Evolutionary conservation across 2,113 vertebrate species (phyloP).

Genomic region (Hypomesus transpacificus): DNA sequence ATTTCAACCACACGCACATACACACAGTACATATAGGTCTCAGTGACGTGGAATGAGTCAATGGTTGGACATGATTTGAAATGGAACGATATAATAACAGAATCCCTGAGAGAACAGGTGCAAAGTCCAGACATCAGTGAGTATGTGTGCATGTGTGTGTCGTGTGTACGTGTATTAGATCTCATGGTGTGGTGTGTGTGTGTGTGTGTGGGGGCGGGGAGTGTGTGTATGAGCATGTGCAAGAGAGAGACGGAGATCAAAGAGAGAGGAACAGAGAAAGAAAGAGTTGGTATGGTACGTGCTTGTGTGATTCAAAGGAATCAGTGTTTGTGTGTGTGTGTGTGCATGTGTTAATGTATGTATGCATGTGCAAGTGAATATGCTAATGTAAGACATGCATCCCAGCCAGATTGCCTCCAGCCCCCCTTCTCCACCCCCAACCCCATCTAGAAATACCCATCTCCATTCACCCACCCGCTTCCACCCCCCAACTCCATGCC

Average conservation of each 20-base stretch:
- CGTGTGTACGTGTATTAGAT: not conserved
- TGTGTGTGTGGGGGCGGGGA: not conserved
- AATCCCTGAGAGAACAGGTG: not conserved
- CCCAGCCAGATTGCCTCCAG: too few relatives aligned
- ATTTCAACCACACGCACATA: constrained; percentile 32
- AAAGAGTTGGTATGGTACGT: constrained; percentile 4
- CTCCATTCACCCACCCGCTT: too few relatives aligned
- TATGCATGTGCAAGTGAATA: constrained; percentile 1
- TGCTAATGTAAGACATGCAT: not conserved
- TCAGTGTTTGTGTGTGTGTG: not conserved
- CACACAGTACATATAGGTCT: not conserved
- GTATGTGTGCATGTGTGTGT: not conserved
- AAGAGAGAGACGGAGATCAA: not conserved
- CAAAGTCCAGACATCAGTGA: not conserved
- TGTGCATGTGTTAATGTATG: not conserved
- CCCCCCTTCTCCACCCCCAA: too few relatives aligned
- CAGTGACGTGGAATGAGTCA: not conserved
- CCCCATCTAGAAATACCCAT: too few relatives aligned
- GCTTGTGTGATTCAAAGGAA: not conserved
- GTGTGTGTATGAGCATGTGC: not conserved
- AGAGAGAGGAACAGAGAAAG: constrained; percentile 7
- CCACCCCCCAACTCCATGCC: too few relatives aligned
- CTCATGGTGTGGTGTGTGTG: not conserved
- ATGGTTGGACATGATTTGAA: not conserved
- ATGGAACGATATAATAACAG: not conserved